These are phyloP conservation scores for Mobula birostris DNA, from an alignment of 2,113 vertebrate species.

Conservation along the genomic window DNA sequence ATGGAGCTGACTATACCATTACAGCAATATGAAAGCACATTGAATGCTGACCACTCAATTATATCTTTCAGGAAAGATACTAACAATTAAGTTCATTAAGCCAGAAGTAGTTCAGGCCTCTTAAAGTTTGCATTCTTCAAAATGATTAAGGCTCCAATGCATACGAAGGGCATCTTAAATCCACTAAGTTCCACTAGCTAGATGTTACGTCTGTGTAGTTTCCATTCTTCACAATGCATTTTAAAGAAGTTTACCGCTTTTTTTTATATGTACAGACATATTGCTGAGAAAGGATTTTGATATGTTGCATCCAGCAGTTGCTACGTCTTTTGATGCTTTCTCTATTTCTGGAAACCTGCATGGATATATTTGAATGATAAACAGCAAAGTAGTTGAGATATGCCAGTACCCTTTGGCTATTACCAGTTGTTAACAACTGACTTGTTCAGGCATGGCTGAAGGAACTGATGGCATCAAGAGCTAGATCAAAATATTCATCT, in stretches of 20 bases:
- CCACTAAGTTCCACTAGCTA: neutral
- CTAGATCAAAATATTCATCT: constrained; percentile 17
- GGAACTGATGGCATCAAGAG: constrained; percentile 9
- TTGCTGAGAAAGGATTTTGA: neutral
- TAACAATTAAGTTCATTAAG: neutral
- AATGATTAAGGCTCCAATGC: neutral
- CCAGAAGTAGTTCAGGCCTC: neutral
- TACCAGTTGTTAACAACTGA: constrained; percentile 3
- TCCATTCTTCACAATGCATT: neutral
- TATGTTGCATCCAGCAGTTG: neutral
- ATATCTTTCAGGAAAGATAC: neutral
- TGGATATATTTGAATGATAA: neutral
- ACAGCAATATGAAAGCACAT: neutral
- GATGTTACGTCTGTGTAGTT: neutral
- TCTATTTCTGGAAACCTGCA: neutral
- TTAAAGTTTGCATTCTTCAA: neutral
- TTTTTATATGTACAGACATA: no score
- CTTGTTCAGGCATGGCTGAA: constrained; percentile 22
- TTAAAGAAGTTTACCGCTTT: neutral
- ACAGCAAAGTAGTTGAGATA: neutral
- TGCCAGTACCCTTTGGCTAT: neutral
- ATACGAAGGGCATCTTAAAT: neutral
- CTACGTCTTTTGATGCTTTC: neutral
- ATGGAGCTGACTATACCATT: no score
- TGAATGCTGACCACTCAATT: neutral